Evolutionary conservation across 1,140 invertebrate genomes (phyloP), one percentile per base, ranked within the genome.

Genomic region (Aporrectodea caliginosa): DNA sequence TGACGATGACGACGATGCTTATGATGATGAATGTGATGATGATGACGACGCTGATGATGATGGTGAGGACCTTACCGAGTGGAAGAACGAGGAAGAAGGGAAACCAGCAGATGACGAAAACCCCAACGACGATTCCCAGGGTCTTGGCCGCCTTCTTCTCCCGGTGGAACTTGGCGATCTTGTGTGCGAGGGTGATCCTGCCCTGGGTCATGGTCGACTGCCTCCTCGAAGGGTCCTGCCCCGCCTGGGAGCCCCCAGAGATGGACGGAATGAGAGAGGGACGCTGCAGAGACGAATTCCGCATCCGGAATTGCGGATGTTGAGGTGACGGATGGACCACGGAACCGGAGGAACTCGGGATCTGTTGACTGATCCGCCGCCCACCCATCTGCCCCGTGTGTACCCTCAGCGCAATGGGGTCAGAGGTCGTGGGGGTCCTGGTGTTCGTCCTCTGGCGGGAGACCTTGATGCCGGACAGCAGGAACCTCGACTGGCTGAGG

Each of bases 91-190:
- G 93, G 88, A 99, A 98, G 88, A 98, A 99, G 0, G 97, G 97
- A 70, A 99, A 90, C 97, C 97, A 99, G 87, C 97, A 99, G 73
- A 97, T 89, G 29, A 93, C 94, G 85, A 99, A 99, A 0, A 96
- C 95, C 78, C 94, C 96, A 78, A 99, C 98, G 1, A 91, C 95
- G 69, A 96, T 92, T 12, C 93, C 94, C 31, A 97, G 88, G 0
- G 95, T 96, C 86, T 95, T 93, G 16, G 95, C 94, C 0, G 95
- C 95, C 79, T 89, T 89, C 35, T 86, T 85, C 78, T 89, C 88
- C 58, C 84, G 33, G 94, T 77, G 85, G 79, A 87, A 87, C 70
- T 85, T 84, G 0, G 86, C 85, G 16, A 86, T 82, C 79, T 83
- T 86, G 31, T 84, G 84, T 0, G 85, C 83, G n/a, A 85, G 81